Evolutionary conservation across 2,888 invertebrate genomes (phyloP).

Genomic region (Xanthorhoe designata): DNA sequence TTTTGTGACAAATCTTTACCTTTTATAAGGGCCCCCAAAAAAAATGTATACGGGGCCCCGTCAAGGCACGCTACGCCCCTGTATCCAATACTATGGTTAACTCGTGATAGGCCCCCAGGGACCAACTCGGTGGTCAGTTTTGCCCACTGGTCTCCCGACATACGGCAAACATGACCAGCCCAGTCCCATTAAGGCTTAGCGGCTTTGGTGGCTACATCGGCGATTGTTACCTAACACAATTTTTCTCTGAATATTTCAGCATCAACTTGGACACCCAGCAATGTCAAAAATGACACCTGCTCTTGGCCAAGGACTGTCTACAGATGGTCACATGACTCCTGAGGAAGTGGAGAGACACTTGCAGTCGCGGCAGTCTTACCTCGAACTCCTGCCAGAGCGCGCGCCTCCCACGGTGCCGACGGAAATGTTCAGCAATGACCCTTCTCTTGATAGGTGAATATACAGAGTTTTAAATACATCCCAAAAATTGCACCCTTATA

Average conservation of each 20-base stretch:
- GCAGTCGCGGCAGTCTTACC: slow-evolving; percentile 92
- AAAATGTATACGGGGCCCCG: too few relatives aligned
- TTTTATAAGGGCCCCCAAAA: too few relatives aligned
- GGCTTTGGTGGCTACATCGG: too few relatives aligned
- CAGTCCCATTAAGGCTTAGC: too few relatives aligned
- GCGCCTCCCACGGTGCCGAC: slow-evolving; percentile 96
- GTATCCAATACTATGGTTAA: too few relatives aligned
- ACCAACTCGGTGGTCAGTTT: too few relatives aligned
- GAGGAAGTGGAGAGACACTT: slow-evolving; percentile 96
- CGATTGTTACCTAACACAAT: background rate
- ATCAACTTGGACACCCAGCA: slow-evolving; percentile 77
- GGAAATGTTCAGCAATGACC: slow-evolving; percentile 98
- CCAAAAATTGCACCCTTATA: too few relatives aligned
- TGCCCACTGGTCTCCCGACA: too few relatives aligned
- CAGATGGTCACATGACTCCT: slow-evolving; percentile 94
- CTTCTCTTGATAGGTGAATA: slow-evolving; percentile 90
- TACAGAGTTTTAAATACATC: background rate
- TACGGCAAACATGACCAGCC: too few relatives aligned
- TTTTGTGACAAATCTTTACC: too few relatives aligned
- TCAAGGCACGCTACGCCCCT: too few relatives aligned
- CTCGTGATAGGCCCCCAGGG: too few relatives aligned
- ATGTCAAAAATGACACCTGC: slow-evolving; percentile 85
- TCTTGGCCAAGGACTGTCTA: slow-evolving; percentile 70
- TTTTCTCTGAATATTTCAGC: slow-evolving; percentile 73
- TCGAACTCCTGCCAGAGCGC: slow-evolving; percentile 93